Percentiles rank a stretch among this genome's conserved stretches.
phyloP scores from a whole-genome alignment of 1,140 invertebrate species.

The Nylanderia fulva region DNA sequence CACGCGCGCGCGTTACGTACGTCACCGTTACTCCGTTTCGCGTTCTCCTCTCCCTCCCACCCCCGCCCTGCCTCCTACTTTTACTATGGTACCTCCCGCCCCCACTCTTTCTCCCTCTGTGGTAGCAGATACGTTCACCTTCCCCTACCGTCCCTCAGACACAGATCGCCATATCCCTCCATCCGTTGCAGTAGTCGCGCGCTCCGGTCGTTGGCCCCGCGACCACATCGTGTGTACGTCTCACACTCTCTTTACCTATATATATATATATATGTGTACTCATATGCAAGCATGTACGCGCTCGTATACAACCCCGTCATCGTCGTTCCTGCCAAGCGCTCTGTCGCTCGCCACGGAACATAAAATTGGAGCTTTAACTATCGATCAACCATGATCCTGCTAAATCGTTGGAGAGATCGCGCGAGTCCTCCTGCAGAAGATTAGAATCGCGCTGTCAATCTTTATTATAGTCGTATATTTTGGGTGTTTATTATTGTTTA shows the following conservation, averaged over 20 bases:
- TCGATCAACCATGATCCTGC: not conserved
- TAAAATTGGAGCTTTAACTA: conserved; percentile 40
- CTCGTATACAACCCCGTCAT: conserved; percentile 30
- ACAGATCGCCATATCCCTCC: conserved; percentile 46
- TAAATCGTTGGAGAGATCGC: conserved; percentile 20
- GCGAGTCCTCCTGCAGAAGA: not conserved
- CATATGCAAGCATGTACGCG: conserved; percentile 35
- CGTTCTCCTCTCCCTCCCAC: conserved; percentile 72
- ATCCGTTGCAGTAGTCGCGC: conserved; percentile 68
- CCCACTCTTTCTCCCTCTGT: conserved; percentile 63
- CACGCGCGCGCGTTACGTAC: conserved; percentile 82
- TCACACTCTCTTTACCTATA: conserved; percentile 77
- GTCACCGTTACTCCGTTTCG: conserved; percentile 85
- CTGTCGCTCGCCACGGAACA: conserved; percentile 22
- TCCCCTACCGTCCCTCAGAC: conserved; percentile 59
- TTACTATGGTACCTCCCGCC: conserved; percentile 37
- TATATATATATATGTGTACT: conserved; percentile 23
- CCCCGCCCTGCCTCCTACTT: conserved; percentile 48
- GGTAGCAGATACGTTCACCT: conserved; percentile 67
- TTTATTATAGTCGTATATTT: not conserved
- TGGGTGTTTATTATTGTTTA: not conserved
- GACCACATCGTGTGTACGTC: conserved; percentile 78
- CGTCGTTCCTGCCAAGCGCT: conserved; percentile 13
- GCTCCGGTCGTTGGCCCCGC: conserved; percentile 85
- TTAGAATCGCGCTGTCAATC: not conserved